phyloP scores from a whole-genome alignment of 2,113 vertebrate genomes.

The Lepus timidus region DNA sequence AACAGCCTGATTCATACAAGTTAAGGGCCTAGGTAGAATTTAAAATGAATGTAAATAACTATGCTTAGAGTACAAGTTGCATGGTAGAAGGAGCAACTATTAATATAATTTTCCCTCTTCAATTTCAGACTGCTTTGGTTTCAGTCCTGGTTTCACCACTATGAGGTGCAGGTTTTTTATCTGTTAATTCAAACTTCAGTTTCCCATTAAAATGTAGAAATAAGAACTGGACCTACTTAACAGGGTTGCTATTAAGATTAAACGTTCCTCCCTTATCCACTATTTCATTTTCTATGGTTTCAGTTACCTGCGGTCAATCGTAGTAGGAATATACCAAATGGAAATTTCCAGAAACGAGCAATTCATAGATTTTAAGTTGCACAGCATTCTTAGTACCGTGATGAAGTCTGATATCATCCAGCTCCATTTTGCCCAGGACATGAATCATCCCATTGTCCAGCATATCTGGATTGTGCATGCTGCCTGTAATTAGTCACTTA shows the following conservation, averaged over 20 bases:
- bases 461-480: too few relatives aligned
- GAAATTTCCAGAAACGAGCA: not conserved
- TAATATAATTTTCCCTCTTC: slow-evolving; percentile 6
- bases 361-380: not conserved
- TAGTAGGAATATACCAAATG: not conserved
- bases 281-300: not conserved
- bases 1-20: not conserved
- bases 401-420: not conserved
- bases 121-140: not conserved
- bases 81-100: not conserved
- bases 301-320: not conserved
- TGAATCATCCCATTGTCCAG: not conserved
- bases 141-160: not conserved
- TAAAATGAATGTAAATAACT: slow-evolving; percentile 58
- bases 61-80: slow-evolving; percentile 2
- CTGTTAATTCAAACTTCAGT: not conserved
- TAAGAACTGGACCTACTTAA: not conserved
- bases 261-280: too few relatives aligned
- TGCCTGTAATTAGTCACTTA: not conserved
- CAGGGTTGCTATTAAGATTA: not conserved
- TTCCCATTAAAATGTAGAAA: not conserved
- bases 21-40: not conserved
- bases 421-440: not conserved
- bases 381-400: not conserved
- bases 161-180: not conserved